Percentiles rank a stretch among this genome's conserved stretches.
These are phyloP conservation scores for Thelohanellus kitauei DNA, from an alignment of 30 jellyfish, hydroid and myxozoan genomes.

Conservation along the genomic window DNA sequence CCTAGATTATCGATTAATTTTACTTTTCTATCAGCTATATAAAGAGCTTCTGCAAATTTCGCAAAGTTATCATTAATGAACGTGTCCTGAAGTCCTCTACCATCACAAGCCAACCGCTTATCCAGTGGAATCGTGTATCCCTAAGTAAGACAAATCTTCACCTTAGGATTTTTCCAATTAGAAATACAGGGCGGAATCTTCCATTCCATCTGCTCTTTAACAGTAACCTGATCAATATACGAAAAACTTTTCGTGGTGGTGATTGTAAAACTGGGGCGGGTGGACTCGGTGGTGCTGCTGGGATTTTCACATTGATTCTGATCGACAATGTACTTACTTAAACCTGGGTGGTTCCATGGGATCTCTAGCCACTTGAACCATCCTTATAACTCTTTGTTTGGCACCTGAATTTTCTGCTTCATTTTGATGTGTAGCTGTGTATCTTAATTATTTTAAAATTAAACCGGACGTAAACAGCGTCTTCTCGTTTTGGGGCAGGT, in stretches of 20 bases:
- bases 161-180: constrained; percentile 98
- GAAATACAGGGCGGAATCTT: constrained; percentile 98
- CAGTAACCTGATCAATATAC: constrained; percentile 21
- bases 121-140: constrained; percentile 96
- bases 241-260: constrained; percentile 74
- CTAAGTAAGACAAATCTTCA: constrained; percentile 12
- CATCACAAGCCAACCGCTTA: constrained; percentile 92
- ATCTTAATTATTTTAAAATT: constrained; percentile 6
- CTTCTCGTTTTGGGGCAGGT: constrained; percentile 58
- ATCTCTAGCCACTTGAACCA: constrained; percentile 68
- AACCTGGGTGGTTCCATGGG: constrained; percentile 95
- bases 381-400: constrained; percentile 59
- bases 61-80: constrained; percentile 93
- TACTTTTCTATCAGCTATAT: constrained; percentile 91
- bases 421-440: constrained; percentile 91
- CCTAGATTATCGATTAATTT: constrained; percentile 6
- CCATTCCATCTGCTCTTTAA: constrained; percentile 95
- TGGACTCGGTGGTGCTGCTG: constrained; percentile 96
- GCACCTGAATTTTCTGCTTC: constrained; percentile 71
- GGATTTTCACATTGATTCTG: constrained; percentile 67
- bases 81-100: constrained; percentile 94
- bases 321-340: constrained; percentile 7
- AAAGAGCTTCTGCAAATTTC: constrained; percentile 81
- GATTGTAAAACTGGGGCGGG: constrained; percentile 99
- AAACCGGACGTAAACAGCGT: constrained; percentile 79